Evolutionary conservation across 2,113 vertebrate genomes (phyloP).

Genomic region (Saccopteryx leptura): DNA sequence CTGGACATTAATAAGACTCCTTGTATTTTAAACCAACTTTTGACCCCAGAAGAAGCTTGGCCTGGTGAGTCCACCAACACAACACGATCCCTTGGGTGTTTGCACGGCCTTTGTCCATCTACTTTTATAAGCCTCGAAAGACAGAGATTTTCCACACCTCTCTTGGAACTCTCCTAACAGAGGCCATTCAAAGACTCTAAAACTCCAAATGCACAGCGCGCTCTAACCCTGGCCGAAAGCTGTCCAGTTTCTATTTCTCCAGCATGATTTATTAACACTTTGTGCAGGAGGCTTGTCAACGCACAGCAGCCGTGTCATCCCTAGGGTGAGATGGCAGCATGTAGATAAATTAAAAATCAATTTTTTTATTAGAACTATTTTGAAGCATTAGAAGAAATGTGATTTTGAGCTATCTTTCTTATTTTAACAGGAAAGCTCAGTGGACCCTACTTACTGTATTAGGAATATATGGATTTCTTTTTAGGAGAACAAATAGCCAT

Average conservation of each 20-base stretch:
- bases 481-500: background rate
- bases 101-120: background rate
- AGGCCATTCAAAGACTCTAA: constrained; percentile 73
- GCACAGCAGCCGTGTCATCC: constrained; percentile 70
- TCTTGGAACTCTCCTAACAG: constrained; percentile 62
- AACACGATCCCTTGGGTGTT: background rate
- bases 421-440: constrained; percentile 49
- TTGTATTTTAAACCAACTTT: constrained; percentile 64
- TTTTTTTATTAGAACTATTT: constrained; percentile 73
- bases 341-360: constrained; percentile 77
- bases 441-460: background rate
- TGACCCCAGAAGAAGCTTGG: background rate
- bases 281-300: constrained; percentile 62
- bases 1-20: background rate
- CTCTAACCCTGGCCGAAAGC: constrained; percentile 7
- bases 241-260: constrained; percentile 53
- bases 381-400: constrained; percentile 63
- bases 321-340: constrained; percentile 16
- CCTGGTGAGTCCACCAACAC: constrained; percentile 18
- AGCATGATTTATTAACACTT: constrained; percentile 72
- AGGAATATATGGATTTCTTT: constrained; percentile 40
- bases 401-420: constrained; percentile 35
- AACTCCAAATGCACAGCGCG: constrained; percentile 58
- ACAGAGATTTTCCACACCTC: constrained; percentile 46
- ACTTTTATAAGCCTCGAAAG: constrained; percentile 54